Evolutionary conservation across 2,113 vertebrate genomes (phyloP).

Genomic region (Lipotes vexillifer): DNA sequence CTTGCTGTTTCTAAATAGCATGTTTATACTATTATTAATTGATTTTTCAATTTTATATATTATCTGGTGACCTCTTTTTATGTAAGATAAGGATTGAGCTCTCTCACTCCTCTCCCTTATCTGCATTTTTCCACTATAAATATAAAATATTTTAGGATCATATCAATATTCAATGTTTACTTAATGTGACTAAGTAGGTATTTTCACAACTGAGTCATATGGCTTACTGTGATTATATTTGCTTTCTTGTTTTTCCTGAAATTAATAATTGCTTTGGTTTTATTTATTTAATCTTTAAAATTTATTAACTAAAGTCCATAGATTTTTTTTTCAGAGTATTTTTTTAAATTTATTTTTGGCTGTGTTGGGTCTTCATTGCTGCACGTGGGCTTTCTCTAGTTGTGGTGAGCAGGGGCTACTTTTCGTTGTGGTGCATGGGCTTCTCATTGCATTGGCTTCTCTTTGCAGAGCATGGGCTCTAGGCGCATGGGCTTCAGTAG

Average conservation of each 20-base stretch:
- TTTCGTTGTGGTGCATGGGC: too few species aligned
- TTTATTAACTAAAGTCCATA: neutral
- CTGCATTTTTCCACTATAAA: neutral
- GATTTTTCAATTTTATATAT: neutral
- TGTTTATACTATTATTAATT: neutral
- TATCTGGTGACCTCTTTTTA: neutral
- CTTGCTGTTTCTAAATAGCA: neutral
- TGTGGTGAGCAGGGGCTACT: too few species aligned
- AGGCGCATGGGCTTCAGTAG: too few species aligned
- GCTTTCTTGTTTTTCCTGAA: constrained; percentile 1
- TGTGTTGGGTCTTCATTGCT: too few species aligned
- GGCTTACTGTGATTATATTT: neutral
- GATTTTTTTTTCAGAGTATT: neutral
- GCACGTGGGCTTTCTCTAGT: too few species aligned
- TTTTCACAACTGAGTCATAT: neutral
- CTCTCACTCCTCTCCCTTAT: neutral
- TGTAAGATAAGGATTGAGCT: neutral
- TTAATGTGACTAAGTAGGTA: neutral
- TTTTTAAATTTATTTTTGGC: too few species aligned
- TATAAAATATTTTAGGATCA: neutral
- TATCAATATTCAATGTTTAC: neutral
- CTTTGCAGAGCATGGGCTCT: too few species aligned
- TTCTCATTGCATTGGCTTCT: too few species aligned
- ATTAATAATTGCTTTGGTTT: constrained; percentile 7
- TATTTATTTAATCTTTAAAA: neutral